Evolutionary conservation across 2,888 invertebrate species (phyloP), one percentile per base, ranked within the genome.

Genomic region (Lithophane socia): DNA sequence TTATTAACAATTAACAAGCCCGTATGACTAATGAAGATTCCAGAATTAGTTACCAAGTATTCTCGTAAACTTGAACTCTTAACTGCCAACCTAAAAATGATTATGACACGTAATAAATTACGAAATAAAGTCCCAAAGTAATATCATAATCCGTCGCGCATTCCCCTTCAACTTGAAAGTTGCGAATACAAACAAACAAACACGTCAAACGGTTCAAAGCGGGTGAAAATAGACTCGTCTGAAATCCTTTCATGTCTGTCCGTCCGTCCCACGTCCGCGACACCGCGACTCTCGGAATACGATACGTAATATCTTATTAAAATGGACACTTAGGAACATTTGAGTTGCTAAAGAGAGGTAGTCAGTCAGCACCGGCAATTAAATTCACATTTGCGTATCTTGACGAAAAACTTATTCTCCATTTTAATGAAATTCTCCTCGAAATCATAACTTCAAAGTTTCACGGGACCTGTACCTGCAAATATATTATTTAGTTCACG

Each of bases 111-210:
- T 66, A 73, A 84, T 87, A 86, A 87, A 87, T 88, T 80, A 79
- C n/a, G 79, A 77, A 71, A 84, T 87, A 86, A 87, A 87, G 75
- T 75, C 61, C 66, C 71, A 79, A 86, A 89, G 79, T 80, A 85
- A 88, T 83, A 88, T 74, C 76, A 85, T 85, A 86, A 88, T 88
- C 85, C 82, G 82, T 71, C 65, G 90, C 90, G 86, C 91, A 89
- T 90, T 91, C 91, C 89, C 90, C 90, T 91, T 90, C 87, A 92
- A 91, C 89, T 92, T 92, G 91, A 91, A 93, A 94, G 94, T 95
- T 92, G 95, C 95, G 92, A 95, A 96, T 95, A 95, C 94, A 96
- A 96, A 95, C 93, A 95, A 94, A 92, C 91, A 89, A 91, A 92
- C 90, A 90, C 89, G 86, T 86, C 86, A 84, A 90, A 88, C 91